Percentiles rank a stretch among this genome's conserved stretches.
These are phyloP conservation scores for Cetoscarus ocellatus DNA, from an alignment of 2,797 vertebrate species.

Conservation along the genomic window DNA sequence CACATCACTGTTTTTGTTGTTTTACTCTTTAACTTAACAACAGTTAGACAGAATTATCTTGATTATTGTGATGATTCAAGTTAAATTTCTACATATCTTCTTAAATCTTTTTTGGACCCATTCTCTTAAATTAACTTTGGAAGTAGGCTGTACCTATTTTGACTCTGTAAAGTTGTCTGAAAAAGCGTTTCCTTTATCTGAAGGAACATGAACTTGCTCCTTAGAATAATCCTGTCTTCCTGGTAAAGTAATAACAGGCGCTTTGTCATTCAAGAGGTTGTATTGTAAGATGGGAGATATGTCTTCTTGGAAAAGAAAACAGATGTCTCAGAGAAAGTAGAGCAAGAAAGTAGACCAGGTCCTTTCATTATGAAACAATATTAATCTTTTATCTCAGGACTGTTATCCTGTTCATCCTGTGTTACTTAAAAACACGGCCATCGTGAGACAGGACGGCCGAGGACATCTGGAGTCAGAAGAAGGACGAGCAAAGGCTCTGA, in stretches of 20 bases:
- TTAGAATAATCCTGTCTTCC: too few relatives aligned
- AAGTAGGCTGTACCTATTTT: too few relatives aligned
- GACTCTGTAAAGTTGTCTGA: too few relatives aligned
- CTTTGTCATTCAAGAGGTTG: neutral
- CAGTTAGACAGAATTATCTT: too few relatives aligned
- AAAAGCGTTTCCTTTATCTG: too few relatives aligned
- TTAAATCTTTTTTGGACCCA: too few relatives aligned
- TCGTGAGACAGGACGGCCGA: neutral
- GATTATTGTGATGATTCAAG: too few relatives aligned
- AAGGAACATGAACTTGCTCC: too few relatives aligned
- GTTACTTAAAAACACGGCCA: neutral
- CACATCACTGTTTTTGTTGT: too few relatives aligned
- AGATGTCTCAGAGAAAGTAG: constrained; percentile 24
- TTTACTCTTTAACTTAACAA: too few relatives aligned
- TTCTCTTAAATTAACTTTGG: too few relatives aligned
- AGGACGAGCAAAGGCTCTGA: neutral
- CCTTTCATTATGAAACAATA: constrained; percentile 25
- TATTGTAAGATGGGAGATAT: neutral
- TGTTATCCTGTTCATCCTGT: constrained; percentile 7
- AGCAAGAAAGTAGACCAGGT: constrained; percentile 18
- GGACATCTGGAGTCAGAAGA: constrained; percentile 29
- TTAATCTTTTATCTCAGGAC: constrained; percentile 22
- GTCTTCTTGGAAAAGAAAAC: neutral
- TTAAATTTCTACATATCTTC: too few relatives aligned
- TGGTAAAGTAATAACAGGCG: neutral